Conservation (phyloP, 2,888 invertebrate genomes). For the Hyppa rectilinea region DNA sequence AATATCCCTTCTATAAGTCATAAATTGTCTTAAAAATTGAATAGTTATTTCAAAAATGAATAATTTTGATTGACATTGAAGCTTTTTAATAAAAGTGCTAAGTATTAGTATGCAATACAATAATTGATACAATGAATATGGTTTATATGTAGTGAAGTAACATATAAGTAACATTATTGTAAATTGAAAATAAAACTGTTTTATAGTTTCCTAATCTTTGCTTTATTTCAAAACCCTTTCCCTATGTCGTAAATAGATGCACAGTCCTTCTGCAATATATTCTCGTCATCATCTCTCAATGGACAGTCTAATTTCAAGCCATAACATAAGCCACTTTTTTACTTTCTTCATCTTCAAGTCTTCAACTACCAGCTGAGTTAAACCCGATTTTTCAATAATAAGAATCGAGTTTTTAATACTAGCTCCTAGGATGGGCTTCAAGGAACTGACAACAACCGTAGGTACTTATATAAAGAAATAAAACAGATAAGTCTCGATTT, state of each 20-base stretch:
- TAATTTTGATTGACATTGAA: too few species aligned
- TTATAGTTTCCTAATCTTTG: constrained; percentile 64
- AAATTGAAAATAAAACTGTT: constrained; percentile 59
- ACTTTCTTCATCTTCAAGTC: neutral
- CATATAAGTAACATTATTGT: constrained; percentile 47
- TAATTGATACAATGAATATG: constrained; percentile 51
- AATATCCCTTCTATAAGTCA: neutral
- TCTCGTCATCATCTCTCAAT: too few species aligned
- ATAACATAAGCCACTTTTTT: neutral
- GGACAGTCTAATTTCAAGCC: neutral
- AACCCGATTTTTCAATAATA: neutral
- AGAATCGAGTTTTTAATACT: neutral
- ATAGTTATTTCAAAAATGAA: too few species aligned
- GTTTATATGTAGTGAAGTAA: constrained; percentile 45
- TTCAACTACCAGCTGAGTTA: neutral
- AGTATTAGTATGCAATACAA: constrained; percentile 42
- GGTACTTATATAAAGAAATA: neutral
- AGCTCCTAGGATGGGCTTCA: neutral
- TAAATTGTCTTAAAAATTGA: neutral
- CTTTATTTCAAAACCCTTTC: constrained; percentile 20
- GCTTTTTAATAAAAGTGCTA: constrained; percentile 49
- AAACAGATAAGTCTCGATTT: neutral
- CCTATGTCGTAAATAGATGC: neutral
- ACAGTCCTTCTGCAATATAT: neutral
- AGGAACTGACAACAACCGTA: neutral